phyloP scores from a whole-genome alignment of 2,888 invertebrate species.

The Ellobium chinense region DNA sequence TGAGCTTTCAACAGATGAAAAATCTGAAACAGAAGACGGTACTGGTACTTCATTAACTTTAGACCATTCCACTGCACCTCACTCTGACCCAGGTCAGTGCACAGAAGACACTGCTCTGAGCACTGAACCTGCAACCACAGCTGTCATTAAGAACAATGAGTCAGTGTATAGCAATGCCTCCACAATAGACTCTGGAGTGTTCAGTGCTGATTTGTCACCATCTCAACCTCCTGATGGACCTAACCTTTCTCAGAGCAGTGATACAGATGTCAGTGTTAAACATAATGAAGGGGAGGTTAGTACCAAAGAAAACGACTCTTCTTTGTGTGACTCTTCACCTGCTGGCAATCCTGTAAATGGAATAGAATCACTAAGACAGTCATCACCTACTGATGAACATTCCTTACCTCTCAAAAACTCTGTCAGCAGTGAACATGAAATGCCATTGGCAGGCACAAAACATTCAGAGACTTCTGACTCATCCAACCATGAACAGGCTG shows the following conservation, averaged over 20 bases:
- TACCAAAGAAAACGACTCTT: no score
- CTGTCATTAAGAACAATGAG: slow-evolving; percentile 24
- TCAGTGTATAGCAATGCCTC: slow-evolving; percentile 42
- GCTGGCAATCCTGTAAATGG: not conserved
- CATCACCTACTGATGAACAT: not conserved
- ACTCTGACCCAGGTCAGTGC: not conserved
- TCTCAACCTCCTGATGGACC: not conserved
- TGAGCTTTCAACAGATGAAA: not conserved
- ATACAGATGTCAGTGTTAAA: no score
- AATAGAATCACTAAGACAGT: not conserved
- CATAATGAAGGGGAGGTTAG: no score
- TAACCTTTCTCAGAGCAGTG: not conserved
- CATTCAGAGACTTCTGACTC: no score
- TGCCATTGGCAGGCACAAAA: no score
- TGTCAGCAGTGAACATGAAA: no score
- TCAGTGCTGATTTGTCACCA: slow-evolving; percentile 69
- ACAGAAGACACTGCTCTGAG: not conserved
- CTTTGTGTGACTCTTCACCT: not conserved
- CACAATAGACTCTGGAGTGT: slow-evolving; percentile 67
- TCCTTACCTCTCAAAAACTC: no score
- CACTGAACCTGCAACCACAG: not conserved
- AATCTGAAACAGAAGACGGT: not conserved
- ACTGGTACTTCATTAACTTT: not conserved
- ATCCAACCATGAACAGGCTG: no score
- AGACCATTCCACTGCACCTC: not conserved